These are phyloP conservation scores for Mimas tiliae DNA, from an alignment of 2,888 invertebrate species.

Conservation along the genomic window DNA sequence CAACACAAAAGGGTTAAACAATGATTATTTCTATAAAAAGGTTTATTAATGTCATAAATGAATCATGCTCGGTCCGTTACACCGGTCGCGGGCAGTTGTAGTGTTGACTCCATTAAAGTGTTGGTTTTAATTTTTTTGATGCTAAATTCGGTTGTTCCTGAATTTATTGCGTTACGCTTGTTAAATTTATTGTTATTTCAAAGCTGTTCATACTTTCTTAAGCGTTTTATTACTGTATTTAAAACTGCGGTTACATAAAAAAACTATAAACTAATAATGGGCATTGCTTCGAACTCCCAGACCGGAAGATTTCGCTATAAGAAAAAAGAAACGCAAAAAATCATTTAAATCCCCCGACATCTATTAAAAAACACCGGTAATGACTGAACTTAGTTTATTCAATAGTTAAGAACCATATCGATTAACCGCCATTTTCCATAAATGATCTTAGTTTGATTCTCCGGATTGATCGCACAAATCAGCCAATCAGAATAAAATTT, in stretches of 20 bases:
- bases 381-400: too few relatives aligned
- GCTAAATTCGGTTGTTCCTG: slow-evolving; percentile 26
- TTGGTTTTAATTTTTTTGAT: slow-evolving; percentile 32
- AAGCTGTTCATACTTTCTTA: neutral
- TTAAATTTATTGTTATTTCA: slow-evolving; percentile 1
- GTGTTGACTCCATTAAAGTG: slow-evolving; percentile 45
- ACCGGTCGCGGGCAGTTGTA: slow-evolving; percentile 60
- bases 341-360: too few relatives aligned
- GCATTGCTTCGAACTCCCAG: too few relatives aligned
- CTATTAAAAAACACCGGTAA: too few relatives aligned
- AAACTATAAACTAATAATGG: too few relatives aligned
- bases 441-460: too few relatives aligned
- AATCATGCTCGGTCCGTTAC: slow-evolving; percentile 71
- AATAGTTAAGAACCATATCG: too few relatives aligned
- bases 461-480: too few relatives aligned
- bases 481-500: too few relatives aligned
- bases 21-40: slow-evolving; percentile 68
- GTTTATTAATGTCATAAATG: slow-evolving; percentile 76
- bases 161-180: slow-evolving; percentile 53
- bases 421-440: too few relatives aligned
- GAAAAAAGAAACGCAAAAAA: too few relatives aligned
- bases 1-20: slow-evolving; percentile 77
- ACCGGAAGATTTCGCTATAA: too few relatives aligned
- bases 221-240: neutral
- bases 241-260: neutral